A percentile compares a stretch with the other conserved stretches of the same genome.
Conservation (phyloP, 2,113 vertebrate species). For the Scartelaos histophorus region DNA sequence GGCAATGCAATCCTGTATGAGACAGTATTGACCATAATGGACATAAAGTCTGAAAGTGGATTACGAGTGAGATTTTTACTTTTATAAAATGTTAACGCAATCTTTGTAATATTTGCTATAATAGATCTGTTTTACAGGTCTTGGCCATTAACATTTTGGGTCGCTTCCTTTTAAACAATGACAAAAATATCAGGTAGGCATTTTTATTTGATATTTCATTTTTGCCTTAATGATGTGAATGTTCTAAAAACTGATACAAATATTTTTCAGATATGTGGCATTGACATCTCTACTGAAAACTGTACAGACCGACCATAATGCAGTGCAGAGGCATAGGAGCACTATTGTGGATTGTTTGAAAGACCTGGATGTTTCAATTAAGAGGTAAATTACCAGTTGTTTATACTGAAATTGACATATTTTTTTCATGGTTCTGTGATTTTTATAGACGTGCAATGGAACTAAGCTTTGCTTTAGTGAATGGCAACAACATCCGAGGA, state of each 20-base stretch:
- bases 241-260: conserved; percentile 6
- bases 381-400: conserved; percentile 79
- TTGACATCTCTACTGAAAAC: conserved; percentile 98
- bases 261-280: conserved; percentile 88
- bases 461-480: conserved; percentile 97
- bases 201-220: background rate
- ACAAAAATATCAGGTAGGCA: conserved; percentile 94
- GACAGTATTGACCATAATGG: conserved; percentile 99
- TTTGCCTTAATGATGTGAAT: background rate
- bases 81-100: background rate
- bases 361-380: conserved; percentile 98
- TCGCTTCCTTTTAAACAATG: conserved; percentile 97
- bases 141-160: conserved; percentile 99
- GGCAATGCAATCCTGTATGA: conserved; percentile 99
- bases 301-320: conserved; percentile 98
- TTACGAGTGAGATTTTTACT: conserved; percentile 82
- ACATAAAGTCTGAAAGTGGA: conserved; percentile 99
- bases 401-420: background rate
- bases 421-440: background rate
- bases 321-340: conserved; percentile 96
- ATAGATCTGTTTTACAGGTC: conserved; percentile 78
- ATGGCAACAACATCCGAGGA: conserved; percentile 97
- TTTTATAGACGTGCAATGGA: conserved; percentile 93
- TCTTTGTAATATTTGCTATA: background rate
- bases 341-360: conserved; percentile 99